A percentile compares a stretch with the other conserved stretches of the same genome.
Conservation (phyloP, 2,888 invertebrate species). For the Nasonia oneida region DNA sequence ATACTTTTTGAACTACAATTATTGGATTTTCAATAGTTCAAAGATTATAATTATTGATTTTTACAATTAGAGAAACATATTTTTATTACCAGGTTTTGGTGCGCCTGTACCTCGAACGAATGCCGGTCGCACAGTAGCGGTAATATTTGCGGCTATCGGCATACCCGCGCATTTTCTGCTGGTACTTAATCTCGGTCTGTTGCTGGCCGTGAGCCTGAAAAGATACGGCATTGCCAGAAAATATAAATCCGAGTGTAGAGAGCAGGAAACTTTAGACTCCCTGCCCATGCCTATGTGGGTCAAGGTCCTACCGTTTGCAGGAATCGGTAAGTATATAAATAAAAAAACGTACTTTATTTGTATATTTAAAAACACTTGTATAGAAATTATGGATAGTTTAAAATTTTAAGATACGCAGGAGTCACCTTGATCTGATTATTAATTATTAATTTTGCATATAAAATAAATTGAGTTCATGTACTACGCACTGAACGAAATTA, state of each 20-base stretch:
- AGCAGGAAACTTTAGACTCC: conserved; percentile 64
- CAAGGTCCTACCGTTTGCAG: conserved; percentile 72
- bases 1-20: background rate
- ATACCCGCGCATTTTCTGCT: conserved; percentile 85
- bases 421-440: too few species aligned
- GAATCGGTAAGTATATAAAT: conserved; percentile 69
- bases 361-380: background rate
- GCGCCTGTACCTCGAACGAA: conserved; percentile 86
- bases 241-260: conserved; percentile 60
- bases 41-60: background rate
- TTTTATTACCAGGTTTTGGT: conserved; percentile 82
- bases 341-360: background rate
- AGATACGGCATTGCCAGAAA: conserved; percentile 76
- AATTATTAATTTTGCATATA: too few species aligned
- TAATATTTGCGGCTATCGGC: conserved; percentile 84
- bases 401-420: too few species aligned
- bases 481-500: too few species aligned
- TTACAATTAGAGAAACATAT: background rate
- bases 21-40: background rate
- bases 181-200: conserved; percentile 81
- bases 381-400: background rate
- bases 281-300: conserved; percentile 73
- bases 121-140: conserved; percentile 83
- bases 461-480: too few species aligned
- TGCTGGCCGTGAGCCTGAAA: conserved; percentile 80